A percentile compares a stretch with the other conserved stretches of the same genome.
Evolutionary conservation across 2,888 invertebrate genomes (phyloP).

Genomic region (Dolomedes plantarius): DNA sequence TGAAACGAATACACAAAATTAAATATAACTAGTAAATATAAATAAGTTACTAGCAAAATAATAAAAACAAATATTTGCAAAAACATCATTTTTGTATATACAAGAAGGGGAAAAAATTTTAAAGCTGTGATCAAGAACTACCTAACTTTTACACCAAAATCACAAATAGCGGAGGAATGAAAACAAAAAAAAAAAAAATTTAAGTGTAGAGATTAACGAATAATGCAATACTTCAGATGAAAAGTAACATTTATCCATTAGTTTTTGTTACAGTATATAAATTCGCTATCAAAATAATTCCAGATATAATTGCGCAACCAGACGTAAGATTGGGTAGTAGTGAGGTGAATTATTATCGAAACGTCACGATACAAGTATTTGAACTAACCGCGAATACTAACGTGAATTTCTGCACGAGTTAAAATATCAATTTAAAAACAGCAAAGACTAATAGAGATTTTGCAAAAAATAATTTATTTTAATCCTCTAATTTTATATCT

Average conservation of each 20-base stretch:
- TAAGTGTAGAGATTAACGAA: too few species aligned
- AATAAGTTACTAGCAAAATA: too few species aligned
- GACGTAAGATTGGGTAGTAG: neutral
- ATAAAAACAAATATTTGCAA: too few species aligned
- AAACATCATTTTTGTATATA: too few species aligned
- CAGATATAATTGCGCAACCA: conserved; percentile 4
- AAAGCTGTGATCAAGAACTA: too few species aligned
- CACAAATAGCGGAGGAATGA: too few species aligned
- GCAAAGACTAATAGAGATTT: neutral
- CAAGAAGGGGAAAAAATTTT: too few species aligned
- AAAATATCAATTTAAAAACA: neutral
- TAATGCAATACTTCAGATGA: conserved; percentile 24
- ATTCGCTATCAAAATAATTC: too few species aligned
- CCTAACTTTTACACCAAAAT: too few species aligned
- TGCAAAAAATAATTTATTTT: neutral
- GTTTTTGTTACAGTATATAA: conserved; percentile 2
- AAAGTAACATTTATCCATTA: conserved; percentile 38
- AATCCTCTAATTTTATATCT: neutral
- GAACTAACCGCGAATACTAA: neutral
- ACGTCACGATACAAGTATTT: neutral
- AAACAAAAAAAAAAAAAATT: too few species aligned
- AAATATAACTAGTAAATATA: too few species aligned
- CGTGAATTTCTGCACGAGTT: neutral
- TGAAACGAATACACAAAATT: too few species aligned
- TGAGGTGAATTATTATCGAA: neutral